phyloP scores from a whole-genome alignment of 2,888 invertebrate genomes.

The Chrysolina haemoptera region DNA sequence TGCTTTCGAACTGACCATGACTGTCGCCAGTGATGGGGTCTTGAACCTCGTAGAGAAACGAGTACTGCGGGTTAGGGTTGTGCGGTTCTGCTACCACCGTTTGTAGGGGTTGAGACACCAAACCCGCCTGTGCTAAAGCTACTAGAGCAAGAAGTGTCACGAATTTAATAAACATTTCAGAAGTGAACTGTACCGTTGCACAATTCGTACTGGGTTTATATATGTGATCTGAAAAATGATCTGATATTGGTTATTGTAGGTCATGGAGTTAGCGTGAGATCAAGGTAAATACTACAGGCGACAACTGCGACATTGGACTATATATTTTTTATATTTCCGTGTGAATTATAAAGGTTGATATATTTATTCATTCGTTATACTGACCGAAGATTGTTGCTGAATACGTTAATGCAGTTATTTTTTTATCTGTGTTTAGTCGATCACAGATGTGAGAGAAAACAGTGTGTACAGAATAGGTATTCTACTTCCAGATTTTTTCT shows the following conservation, averaged over 20 bases:
- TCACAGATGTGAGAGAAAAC: too few species aligned
- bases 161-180: constrained; percentile 27
- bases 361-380: neutral
- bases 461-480: too few species aligned
- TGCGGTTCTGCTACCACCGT: constrained; percentile 68
- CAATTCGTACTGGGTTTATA: neutral
- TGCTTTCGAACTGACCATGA: constrained; percentile 71
- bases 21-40: constrained; percentile 76
- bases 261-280: neutral
- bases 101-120: constrained; percentile 60
- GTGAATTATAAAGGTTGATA: neutral
- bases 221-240: neutral
- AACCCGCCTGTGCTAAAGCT: constrained; percentile 19
- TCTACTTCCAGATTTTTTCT: too few species aligned
- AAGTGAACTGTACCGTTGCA: neutral
- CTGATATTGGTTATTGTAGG: neutral
- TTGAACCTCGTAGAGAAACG: constrained; percentile 79
- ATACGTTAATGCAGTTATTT: too few species aligned
- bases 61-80: constrained; percentile 78
- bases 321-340: neutral
- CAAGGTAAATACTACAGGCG: neutral
- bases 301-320: neutral
- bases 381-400: too few species aligned
- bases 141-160: constrained; percentile 4
- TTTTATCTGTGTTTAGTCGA: too few species aligned